These are phyloP conservation scores for Pangasius macronema DNA, from an alignment of 2,797 vertebrate species.

Conservation along the genomic window DNA sequence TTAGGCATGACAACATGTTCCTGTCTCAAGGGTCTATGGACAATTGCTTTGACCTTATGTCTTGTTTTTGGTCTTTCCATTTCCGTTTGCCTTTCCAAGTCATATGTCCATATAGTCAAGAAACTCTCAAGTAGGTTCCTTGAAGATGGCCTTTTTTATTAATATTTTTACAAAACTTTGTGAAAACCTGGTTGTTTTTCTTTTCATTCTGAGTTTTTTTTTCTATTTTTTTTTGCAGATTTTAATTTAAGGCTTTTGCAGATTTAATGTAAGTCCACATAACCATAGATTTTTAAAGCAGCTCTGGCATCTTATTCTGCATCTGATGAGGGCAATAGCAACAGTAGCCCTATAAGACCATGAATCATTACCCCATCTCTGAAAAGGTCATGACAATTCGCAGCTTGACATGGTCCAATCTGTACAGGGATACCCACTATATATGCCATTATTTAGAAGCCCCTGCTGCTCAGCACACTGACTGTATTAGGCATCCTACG, in stretches of 20 bases:
- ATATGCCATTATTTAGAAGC: conserved; percentile 31
- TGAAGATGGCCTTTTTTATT: not conserved
- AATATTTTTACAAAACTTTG: not conserved
- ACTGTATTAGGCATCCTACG: conserved; percentile 9
- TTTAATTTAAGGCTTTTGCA: not conserved
- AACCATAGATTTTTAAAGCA: not conserved
- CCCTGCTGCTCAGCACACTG: conserved; percentile 14
- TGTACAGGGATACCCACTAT: conserved; percentile 7
- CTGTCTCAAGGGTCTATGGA: not conserved
- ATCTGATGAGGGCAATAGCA: conserved; percentile 45
- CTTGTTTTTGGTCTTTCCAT: not conserved
- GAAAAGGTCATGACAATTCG: conserved; percentile 51
- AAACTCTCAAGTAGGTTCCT: not conserved
- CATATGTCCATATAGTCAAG: not conserved
- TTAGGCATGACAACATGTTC: not conserved
- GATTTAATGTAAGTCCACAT: not conserved
- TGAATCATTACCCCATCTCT: conserved; percentile 35
- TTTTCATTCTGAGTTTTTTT: not conserved
- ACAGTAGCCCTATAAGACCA: conserved; percentile 23
- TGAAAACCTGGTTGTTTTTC: not conserved
- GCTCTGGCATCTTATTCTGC: conserved; percentile 12
- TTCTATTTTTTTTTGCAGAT: not conserved
- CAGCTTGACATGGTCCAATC: conserved; percentile 40
- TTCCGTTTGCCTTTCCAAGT: not conserved
- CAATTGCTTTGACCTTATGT: not conserved